Evolutionary conservation across 2,888 invertebrate species (phyloP).

Genomic region (Athetis lepigone): DNA sequence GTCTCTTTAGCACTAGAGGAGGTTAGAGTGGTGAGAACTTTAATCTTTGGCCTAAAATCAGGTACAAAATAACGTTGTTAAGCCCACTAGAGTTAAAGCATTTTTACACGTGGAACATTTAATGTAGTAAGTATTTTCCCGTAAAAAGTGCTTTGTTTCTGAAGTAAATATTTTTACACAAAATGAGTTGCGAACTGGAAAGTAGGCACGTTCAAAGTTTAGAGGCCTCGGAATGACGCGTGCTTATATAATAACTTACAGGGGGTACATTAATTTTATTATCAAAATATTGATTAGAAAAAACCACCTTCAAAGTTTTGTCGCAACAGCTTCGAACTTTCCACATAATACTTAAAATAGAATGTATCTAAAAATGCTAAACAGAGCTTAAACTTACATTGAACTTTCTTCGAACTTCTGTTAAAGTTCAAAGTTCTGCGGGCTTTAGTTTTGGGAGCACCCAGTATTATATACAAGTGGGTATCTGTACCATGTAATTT

Average conservation of each 20-base stretch:
- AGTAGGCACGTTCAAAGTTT: conserved; percentile 26
- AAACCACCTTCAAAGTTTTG: background rate
- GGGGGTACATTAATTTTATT: background rate
- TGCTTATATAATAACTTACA: conserved; percentile 11
- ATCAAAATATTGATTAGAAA: conserved; percentile 11
- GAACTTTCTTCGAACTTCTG: too few relatives aligned
- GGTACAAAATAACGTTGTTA: too few relatives aligned
- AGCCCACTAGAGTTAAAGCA: background rate
- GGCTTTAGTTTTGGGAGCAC: too few relatives aligned
- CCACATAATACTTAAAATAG: background rate
- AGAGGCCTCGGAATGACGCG: conserved; percentile 5
- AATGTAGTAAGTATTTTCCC: background rate
- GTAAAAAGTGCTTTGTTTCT: background rate
- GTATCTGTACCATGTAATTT: background rate
- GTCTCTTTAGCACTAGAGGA: too few relatives aligned
- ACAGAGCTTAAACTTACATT: too few relatives aligned
- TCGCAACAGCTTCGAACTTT: background rate
- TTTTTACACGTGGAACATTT: background rate
- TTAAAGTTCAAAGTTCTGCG: too few relatives aligned
- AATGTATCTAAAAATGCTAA: too few relatives aligned
- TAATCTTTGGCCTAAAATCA: too few relatives aligned
- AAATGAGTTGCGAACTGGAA: conserved; percentile 19
- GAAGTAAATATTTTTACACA: conserved; percentile 25
- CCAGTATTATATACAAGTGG: too few relatives aligned
- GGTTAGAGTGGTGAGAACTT: too few relatives aligned